Evolutionary conservation across 2,888 invertebrate genomes (phyloP).

Genomic region (Eledone cirrhosa): DNA sequence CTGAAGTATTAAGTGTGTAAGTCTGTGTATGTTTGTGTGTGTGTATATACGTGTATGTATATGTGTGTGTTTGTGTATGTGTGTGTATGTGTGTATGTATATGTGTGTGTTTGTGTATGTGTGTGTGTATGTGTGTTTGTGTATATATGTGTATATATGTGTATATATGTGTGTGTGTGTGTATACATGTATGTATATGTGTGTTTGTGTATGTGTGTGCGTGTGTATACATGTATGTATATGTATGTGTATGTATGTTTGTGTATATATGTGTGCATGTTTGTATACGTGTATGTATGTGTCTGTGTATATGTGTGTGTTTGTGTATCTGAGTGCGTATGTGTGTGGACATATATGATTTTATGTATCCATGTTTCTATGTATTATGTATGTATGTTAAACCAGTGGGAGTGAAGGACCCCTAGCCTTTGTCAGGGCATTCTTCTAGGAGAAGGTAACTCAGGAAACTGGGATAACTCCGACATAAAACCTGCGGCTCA

Average conservation of each 20-base stretch:
- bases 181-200: conserved; percentile 13
- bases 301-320: conserved; percentile 23
- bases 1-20: too few relatives aligned
- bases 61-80: too few relatives aligned
- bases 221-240: background rate
- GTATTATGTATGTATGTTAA: too few relatives aligned
- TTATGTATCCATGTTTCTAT: too few relatives aligned
- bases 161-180: background rate
- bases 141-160: background rate
- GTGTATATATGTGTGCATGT: background rate
- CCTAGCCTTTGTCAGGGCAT: too few relatives aligned
- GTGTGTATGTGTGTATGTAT: background rate
- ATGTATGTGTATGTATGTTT: background rate
- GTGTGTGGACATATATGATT: too few relatives aligned
- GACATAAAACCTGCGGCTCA: too few relatives aligned
- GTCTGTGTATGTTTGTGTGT: too few relatives aligned
- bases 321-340: background rate
- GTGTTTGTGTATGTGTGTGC: background rate
- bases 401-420: too few relatives aligned
- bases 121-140: background rate
- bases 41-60: too few relatives aligned
- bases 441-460: too few relatives aligned
- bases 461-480: too few relatives aligned
- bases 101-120: background rate
- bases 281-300: background rate